Conservation (phyloP, 2,113 vertebrate genomes). For the Labrus mixtus region DNA sequence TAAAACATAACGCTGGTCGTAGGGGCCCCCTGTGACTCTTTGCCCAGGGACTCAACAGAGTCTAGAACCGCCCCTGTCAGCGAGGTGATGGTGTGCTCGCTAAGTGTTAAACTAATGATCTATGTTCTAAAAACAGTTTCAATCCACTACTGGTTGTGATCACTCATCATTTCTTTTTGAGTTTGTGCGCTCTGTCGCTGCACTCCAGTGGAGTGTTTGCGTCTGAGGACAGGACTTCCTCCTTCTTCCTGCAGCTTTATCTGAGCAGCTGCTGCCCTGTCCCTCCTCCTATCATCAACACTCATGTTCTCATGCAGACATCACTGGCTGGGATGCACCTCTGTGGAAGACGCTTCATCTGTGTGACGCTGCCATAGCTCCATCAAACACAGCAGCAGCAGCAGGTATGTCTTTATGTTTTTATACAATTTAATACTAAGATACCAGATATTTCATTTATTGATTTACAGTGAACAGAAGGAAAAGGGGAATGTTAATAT, state of each 20-base stretch:
- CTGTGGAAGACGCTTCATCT: neutral
- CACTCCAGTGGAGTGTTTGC: no score
- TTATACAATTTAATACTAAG: neutral
- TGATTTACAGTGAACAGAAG: no score
- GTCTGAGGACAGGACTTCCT: constrained; percentile 36
- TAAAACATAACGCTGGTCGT: no score
- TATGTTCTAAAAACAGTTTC: no score
- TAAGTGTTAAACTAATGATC: no score
- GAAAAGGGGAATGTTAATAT: no score
- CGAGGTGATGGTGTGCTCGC: no score
- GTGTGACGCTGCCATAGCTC: neutral
- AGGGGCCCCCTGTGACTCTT: no score
- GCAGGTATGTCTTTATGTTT: constrained; percentile 43
- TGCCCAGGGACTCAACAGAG: no score
- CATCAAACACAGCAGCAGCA: neutral
- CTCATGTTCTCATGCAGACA: constrained; percentile 10
- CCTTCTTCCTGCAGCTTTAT: constrained; percentile 37
- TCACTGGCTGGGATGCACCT: constrained; percentile 18
- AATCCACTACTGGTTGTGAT: neutral
- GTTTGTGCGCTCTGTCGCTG: neutral
- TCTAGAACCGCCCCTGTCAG: no score
- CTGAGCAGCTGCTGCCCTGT: constrained; percentile 24
- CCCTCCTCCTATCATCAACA: constrained; percentile 2
- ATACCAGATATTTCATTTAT: neutral
- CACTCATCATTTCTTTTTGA: neutral